Evolutionary conservation across 2,113 vertebrate genomes (phyloP).

Genomic region (Mastomys coucha): DNA sequence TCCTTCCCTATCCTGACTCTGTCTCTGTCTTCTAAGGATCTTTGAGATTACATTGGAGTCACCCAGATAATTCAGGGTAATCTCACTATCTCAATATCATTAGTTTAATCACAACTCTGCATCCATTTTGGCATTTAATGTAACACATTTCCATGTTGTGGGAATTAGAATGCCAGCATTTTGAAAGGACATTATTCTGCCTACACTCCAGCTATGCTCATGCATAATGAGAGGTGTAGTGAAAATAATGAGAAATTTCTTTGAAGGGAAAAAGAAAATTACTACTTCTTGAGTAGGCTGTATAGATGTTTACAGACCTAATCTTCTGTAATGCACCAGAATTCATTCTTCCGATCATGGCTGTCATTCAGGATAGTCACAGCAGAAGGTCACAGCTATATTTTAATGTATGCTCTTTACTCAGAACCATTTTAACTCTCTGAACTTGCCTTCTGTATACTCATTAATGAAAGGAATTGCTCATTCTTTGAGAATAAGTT

Average conservation of each 20-base stretch:
- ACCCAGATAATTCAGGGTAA: not conserved
- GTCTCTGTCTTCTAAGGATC: not conserved
- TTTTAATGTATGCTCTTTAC: slow-evolving; percentile 40
- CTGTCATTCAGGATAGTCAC: slow-evolving; percentile 52
- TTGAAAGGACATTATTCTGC: slow-evolving; percentile 8
- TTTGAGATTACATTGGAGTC: not conserved
- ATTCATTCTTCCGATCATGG: slow-evolving; percentile 14
- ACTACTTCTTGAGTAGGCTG: not conserved
- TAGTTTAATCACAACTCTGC: not conserved
- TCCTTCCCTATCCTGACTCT: not conserved
- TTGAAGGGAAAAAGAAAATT: slow-evolving; percentile 35
- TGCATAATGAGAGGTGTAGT: slow-evolving; percentile 50
- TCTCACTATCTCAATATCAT: not conserved
- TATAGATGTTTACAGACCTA: slow-evolving; percentile 42
- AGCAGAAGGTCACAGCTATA: slow-evolving; percentile 53
- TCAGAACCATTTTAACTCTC: slow-evolving; percentile 36
- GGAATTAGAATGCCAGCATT: not conserved
- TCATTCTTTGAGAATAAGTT: slow-evolving; percentile 17
- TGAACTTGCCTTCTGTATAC: not conserved
- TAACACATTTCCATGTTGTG: not conserved
- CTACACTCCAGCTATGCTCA: not conserved
- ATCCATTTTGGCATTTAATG: not conserved
- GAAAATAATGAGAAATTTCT: slow-evolving; percentile 35
- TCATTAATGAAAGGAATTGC: slow-evolving; percentile 19
- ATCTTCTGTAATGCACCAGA: not conserved